These are phyloP conservation scores for Sminthurides bifidus DNA, from an alignment of 1,140 invertebrate species.

Conservation along the genomic window DNA sequence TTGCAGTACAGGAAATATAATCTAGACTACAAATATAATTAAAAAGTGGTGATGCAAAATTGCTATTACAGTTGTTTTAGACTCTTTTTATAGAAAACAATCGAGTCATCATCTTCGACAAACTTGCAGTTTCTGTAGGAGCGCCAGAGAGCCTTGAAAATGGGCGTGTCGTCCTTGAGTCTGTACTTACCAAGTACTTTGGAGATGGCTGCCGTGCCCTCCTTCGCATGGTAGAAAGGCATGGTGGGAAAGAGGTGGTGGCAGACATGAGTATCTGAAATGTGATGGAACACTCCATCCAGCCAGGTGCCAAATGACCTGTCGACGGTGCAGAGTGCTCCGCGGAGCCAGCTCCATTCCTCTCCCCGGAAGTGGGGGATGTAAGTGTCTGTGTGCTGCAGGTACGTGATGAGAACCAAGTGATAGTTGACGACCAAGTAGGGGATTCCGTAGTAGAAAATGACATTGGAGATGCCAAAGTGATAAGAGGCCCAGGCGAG, in stretches of 20 bases:
- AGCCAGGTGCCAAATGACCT: neutral
- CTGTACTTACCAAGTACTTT: slow-evolving; percentile 1
- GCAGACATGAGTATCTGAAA: slow-evolving; percentile 5
- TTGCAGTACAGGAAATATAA: neutral
- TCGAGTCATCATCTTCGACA: slow-evolving; percentile 4
- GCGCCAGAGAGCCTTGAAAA: slow-evolving; percentile 5
- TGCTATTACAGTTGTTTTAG: neutral
- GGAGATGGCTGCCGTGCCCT: neutral
- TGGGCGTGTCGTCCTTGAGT: slow-evolving; percentile 5
- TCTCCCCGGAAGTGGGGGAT: neutral
- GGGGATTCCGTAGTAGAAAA: slow-evolving; percentile 1
- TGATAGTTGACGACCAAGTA: slow-evolving; percentile 1
- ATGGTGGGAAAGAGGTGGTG: slow-evolving; percentile 5
- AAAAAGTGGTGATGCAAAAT: neutral
- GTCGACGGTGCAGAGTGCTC: slow-evolving; percentile 4
- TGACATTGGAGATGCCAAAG: neutral
- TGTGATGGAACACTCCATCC: slow-evolving; percentile 8
- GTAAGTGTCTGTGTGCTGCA: slow-evolving; percentile 8
- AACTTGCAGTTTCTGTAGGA: slow-evolving; percentile 6
- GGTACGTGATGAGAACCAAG: slow-evolving; percentile 2
- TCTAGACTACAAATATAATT: neutral
- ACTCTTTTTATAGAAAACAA: slow-evolving; percentile 4
- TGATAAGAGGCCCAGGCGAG: neutral
- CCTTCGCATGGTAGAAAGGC: slow-evolving; percentile 2
- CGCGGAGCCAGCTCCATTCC: slow-evolving; percentile 5